These are phyloP conservation scores for Disparrhopalites patrizii DNA, from an alignment of 2,888 invertebrate genomes.

Conservation along the genomic window DNA sequence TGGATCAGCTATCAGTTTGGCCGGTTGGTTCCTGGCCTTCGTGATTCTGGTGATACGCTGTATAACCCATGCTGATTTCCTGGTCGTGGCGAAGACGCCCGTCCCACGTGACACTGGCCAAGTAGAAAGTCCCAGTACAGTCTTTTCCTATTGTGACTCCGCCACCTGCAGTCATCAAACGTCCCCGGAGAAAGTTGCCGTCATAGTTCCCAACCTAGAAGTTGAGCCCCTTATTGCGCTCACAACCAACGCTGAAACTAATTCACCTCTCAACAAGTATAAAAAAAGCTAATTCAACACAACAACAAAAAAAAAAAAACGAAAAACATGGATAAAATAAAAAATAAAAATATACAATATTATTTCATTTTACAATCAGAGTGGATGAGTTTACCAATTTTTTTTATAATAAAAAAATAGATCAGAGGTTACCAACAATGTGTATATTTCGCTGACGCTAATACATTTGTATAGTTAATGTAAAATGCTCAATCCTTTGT, in stretches of 20 bases:
- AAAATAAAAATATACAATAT: not conserved
- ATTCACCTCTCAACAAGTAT: no score
- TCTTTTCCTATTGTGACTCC: constrained; percentile 3
- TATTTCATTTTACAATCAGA: no score
- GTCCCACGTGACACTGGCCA: not conserved
- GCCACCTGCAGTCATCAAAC: constrained; percentile 17
- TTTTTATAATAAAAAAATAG: no score
- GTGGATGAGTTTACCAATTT: no score
- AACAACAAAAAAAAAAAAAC: no score
- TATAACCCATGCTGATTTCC: constrained; percentile 46
- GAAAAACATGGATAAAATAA: not conserved
- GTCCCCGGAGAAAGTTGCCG: constrained; percentile 28
- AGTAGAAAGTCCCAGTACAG: constrained; percentile 19
- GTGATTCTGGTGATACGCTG: constrained; percentile 43
- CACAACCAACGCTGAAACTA: not conserved
- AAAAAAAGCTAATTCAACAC: constrained; percentile 13
- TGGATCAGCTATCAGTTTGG: constrained; percentile 42
- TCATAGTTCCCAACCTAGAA: constrained; percentile 9
- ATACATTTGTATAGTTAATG: no score
- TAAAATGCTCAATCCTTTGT: no score
- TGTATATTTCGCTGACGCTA: no score
- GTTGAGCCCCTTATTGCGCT: constrained; percentile 26
- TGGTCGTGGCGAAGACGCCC: constrained; percentile 13
- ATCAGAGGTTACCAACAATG: no score
- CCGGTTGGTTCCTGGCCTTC: constrained; percentile 45